Evolutionary conservation across 2,797 vertebrate genomes (phyloP).

Genomic region (Fundulus diaphanus): DNA sequence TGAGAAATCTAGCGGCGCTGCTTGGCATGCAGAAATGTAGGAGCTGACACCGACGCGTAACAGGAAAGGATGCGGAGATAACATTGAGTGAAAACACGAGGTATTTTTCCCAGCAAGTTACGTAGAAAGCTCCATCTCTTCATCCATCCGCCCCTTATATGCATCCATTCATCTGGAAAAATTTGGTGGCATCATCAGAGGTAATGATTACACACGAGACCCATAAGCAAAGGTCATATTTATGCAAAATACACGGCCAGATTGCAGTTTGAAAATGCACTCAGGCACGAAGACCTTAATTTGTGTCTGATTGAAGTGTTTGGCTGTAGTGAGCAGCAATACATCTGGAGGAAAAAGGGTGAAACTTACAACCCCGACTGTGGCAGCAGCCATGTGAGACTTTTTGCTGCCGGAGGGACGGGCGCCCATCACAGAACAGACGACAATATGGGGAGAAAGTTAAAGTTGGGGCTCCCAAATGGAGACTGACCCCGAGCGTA

Average conservation of each 20-base stretch:
- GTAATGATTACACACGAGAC: not conserved
- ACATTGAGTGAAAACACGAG: conserved; percentile 2
- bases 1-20: not conserved
- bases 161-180: not conserved
- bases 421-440: too few relatives aligned
- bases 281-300: not conserved
- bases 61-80: not conserved
- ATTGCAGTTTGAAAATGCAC: not conserved
- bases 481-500: too few relatives aligned
- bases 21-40: not conserved
- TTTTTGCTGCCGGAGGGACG: too few relatives aligned
- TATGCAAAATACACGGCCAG: not conserved
- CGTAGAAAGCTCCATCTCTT: not conserved
- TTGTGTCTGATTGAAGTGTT: not conserved
- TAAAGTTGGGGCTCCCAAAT: too few relatives aligned
- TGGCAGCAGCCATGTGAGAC: too few relatives aligned
- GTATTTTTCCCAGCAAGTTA: not conserved
- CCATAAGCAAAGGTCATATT: not conserved
- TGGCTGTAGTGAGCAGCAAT: too few relatives aligned
- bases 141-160: not conserved
- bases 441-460: too few relatives aligned
- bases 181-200: too few relatives aligned
- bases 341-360: too few relatives aligned
- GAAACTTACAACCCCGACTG: too few relatives aligned
- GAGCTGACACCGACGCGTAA: not conserved